These are phyloP conservation scores for Polyergus mexicanus DNA, from an alignment of 1,140 invertebrate genomes.

Conservation along the genomic window DNA sequence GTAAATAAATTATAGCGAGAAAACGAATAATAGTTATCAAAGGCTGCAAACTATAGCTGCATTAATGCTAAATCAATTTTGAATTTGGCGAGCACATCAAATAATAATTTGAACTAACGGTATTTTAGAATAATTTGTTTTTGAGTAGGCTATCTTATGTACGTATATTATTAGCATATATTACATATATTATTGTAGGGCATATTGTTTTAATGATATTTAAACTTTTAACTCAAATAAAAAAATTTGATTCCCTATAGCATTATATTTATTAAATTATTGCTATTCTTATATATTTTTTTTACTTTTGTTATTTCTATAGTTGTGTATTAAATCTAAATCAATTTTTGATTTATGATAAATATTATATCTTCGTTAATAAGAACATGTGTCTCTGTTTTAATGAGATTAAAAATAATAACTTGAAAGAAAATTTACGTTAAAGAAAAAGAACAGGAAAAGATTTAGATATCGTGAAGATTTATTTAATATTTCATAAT, in stretches of 20 bases:
- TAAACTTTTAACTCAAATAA: not conserved
- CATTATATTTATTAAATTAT: not conserved
- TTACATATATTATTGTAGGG: not conserved
- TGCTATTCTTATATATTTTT: not conserved
- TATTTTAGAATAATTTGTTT: slow-evolving; percentile 9
- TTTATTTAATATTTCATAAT: not conserved
- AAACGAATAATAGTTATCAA: slow-evolving; percentile 48
- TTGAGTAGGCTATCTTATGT: not conserved
- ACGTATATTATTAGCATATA: not conserved
- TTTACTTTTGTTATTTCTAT: slow-evolving; percentile 21
- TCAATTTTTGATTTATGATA: slow-evolving; percentile 17
- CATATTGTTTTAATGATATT: not conserved
- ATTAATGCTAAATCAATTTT: slow-evolving; percentile 43
- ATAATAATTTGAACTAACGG: slow-evolving; percentile 13
- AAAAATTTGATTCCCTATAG: not conserved
- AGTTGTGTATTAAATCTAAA: slow-evolving; percentile 4
- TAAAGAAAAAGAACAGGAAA: not conserved
- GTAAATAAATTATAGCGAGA: slow-evolving; percentile 29
- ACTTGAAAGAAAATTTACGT: not conserved
- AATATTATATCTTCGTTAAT: not conserved
- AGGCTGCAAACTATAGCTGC: slow-evolving; percentile 12
- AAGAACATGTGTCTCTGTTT: slow-evolving; percentile 3
- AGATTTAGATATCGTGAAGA: not conserved
- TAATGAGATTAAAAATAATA: not conserved
- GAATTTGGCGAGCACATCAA: slow-evolving; percentile 19